Evolutionary conservation across 2,797 vertebrate species (phyloP), one percentile per base, ranked within the genome.

Genomic region (Tokudaia muenninki): DNA sequence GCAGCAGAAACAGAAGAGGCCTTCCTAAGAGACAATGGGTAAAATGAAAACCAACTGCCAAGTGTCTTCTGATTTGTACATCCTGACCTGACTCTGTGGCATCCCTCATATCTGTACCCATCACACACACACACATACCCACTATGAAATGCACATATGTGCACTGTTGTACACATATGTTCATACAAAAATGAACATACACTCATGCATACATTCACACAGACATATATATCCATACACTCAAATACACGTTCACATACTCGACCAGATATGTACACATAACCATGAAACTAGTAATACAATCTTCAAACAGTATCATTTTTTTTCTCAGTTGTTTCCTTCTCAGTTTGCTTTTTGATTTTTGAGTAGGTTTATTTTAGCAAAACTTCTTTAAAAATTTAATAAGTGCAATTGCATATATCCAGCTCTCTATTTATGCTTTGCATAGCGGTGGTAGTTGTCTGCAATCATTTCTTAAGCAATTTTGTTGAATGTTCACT

Each of bases 401-500:
- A 86, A 59, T 59, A 92, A 63, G 74, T 47, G 2, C 7, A 63
- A 63, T 34, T 44, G 79, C 4, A 72, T 52, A 91, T 4, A 21
- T 63, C 22, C 31, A 70, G 57, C 1, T 21, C 5, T 21, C 6
- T 41, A 6, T 9, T 24, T 81, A 21, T 80, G 3, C 52, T 87
- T 86, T 91, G 70, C 12, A 87, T 50, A 61, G 55, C 6, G 16
- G 11, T 75, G 2, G 74, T 65, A 1, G 31, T 78, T 96, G 93
- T 96, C 61, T 84, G 47, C 87, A 19, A 82, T 12, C 57, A 34
- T 81, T 83, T 84, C 34, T 96, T 79, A n/a, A 84, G 47, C 72
- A 92, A 95, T 74, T 79, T 34, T n/a, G 83, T 11, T 94, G 50
- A 92, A 91, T 93, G 79, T 80, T 52, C 17, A 87, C 22, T 88